Evolutionary conservation across 92 coral and sea anemone genomes (phyloP).

Genomic region (Nematostella vectensis): DNA sequence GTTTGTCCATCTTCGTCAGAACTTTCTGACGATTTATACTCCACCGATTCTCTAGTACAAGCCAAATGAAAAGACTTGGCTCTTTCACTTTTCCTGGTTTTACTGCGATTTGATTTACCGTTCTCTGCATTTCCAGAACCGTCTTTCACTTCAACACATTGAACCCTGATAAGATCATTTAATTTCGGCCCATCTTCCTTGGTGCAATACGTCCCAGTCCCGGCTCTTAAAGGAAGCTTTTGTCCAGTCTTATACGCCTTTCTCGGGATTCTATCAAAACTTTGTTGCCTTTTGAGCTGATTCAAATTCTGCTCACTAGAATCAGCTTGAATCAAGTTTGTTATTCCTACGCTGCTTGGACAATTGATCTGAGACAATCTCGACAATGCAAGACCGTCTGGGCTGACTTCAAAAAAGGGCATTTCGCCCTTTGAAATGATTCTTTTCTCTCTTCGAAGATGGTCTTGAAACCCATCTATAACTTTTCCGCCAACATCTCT

Average conservation of each 20-base stretch:
- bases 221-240: neutral
- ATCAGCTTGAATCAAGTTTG: neutral
- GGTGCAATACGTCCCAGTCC: neutral
- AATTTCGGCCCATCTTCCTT: constrained; percentile 3
- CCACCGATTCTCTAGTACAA: constrained; percentile 13
- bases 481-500: no score
- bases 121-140: constrained; percentile 5
- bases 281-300: neutral
- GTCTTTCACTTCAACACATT: no score
- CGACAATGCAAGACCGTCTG: constrained; percentile 13
- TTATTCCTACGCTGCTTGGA: neutral
- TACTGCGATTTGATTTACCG: neutral
- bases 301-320: neutral
- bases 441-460: constrained; percentile 5
- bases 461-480: constrained; percentile 3
- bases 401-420: constrained; percentile 22
- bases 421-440: constrained; percentile 18
- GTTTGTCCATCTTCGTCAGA: constrained; percentile 3
- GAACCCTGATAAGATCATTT: constrained; percentile 7
- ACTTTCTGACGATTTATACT: neutral
- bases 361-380: constrained; percentile 9
- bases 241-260: constrained; percentile 2
- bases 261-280: constrained; percentile 5
- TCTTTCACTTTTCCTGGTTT: neutral
- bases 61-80: constrained; percentile 26